Evolutionary conservation across 1,140 invertebrate genomes (phyloP), one percentile per base, ranked within the genome.

Genomic region (Carcinoscorpius rotundicauda): DNA sequence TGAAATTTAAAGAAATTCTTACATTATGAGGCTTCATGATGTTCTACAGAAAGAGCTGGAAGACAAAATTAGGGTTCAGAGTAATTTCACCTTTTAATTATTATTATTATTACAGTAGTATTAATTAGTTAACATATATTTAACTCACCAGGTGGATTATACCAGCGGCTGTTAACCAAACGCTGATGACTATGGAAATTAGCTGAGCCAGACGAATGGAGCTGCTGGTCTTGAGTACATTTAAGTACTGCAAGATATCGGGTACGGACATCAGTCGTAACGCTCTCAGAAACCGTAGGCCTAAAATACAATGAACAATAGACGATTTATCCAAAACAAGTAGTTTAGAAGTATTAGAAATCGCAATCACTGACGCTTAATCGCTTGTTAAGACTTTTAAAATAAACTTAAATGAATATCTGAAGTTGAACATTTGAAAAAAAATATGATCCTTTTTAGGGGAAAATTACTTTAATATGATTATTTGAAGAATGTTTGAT

Each of bases 191-290:
- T 82, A 95, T 94, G 81, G 92, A 95, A 78, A 97, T 89, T 80
- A 97, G 86, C 85, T 97, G 93, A 79, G 93, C 93, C 81, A 97
- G 86, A 77, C 94, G 87, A 83, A 98, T 97, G 77, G 92, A 95
- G 80, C 91, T 94, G 79, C 92, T 96, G 82, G 94, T 97, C 83
- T 97, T 97, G 81, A 98, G 85, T 83, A 97, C 91, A 83, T 96
- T 96, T 80, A 97, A 87, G 85, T 97, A 97, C 84, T 97, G 93
- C 80, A 97, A 87, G 84, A 98, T 97, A 83, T 98, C 94, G 80
- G 94, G 93, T 79, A 97, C 92, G 80, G 93, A 98, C 94, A 99
- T 98, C 80, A 99, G 86, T 79, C 97, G 87, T 78, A 99, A 84
- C 76, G 96, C 96, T 85, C 97, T 87, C 76, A 98, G 86, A 83